Base-by-base conservation (phyloP, 2,797 vertebrate genomes). In the Jordanella pulchra region DNA sequence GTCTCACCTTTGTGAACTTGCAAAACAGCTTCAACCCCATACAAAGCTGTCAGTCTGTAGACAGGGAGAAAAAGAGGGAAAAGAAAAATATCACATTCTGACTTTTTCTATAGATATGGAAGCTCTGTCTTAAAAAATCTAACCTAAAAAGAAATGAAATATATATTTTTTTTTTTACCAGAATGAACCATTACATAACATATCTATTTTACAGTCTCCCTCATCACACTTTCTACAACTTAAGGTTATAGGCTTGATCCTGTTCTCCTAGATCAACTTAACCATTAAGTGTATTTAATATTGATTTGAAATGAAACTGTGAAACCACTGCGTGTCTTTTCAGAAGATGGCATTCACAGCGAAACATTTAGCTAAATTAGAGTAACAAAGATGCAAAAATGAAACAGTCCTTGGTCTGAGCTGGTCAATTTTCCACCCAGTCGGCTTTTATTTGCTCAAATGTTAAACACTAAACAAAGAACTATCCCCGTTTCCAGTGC, bases 31-130 rank as follows among this genome's bases (percentile, higher is more conserved):
- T 96, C 91, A 7, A 98, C 87, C 72, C 96, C 97, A 28, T 95
- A 97, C 75, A 98, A 94, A 0, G 96, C 97, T 0, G 96, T 97
- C 65, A 97, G 85, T 10, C 97, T 99, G 88, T 53, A 61, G 61
- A 70, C 12, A 72, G 10, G 0, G 7, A 50, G 32, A 4, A 39
- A 61, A 10, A 32, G 21, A 4, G n/a, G n/a, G n/a, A 21, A 10
- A 58, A 58, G 15, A n/a, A 12, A 13, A 1, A 32, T 58, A 11
- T 28, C 32, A 4, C 17, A 58, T 21, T 21, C 1, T 0, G 56
- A 35, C 18, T n/a, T 35, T 35, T n/a, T 61, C 4, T 30, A 61
- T n/a, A n/a, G 0, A 10, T 30, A 13, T 39, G 6, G 4, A 13
- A 39, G 58, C 58, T 61, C 23, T 9, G 50, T 7, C 18, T 51